These are phyloP conservation scores for Apistogramma diplotaenia DNA, from an alignment of 2,113 vertebrate species.

Conservation along the genomic window DNA sequence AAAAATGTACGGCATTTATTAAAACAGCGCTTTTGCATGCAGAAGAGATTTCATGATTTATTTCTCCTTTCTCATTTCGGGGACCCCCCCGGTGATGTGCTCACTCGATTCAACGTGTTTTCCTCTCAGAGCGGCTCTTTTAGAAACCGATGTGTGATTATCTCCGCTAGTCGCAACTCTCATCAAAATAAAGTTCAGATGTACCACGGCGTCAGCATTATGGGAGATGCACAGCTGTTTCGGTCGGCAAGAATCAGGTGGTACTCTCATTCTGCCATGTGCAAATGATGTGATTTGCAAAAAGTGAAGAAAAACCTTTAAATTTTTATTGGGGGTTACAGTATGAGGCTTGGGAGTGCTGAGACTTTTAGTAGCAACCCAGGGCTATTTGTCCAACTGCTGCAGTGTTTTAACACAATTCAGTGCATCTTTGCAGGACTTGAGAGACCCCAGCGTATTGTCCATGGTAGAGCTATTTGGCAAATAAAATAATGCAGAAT, in stretches of 20 bases:
- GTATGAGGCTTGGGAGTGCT: neutral
- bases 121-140: slow-evolving; percentile 29
- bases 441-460: neutral
- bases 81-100: slow-evolving; percentile 37
- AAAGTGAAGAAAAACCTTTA: neutral
- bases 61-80: slow-evolving; percentile 33
- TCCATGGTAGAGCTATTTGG: neutral
- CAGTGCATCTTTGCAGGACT: neutral
- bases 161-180: slow-evolving; percentile 17
- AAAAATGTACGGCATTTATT: slow-evolving; percentile 54
- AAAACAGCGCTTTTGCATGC: slow-evolving; percentile 15
- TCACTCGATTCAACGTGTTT: slow-evolving; percentile 48
- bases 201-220: neutral
- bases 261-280: neutral
- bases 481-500: slow-evolving; percentile 22
- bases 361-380: neutral
- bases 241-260: slow-evolving; percentile 26
- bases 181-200: slow-evolving; percentile 45
- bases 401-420: neutral
- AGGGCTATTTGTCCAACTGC: neutral
- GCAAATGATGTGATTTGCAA: slow-evolving; percentile 29
- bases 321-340: neutral
- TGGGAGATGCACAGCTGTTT: slow-evolving; percentile 23
- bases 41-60: slow-evolving; percentile 26
- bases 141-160: slow-evolving; percentile 39